Conservation (phyloP, 2,113 vertebrate species). For the Anarrhichthys ocellatus region DNA sequence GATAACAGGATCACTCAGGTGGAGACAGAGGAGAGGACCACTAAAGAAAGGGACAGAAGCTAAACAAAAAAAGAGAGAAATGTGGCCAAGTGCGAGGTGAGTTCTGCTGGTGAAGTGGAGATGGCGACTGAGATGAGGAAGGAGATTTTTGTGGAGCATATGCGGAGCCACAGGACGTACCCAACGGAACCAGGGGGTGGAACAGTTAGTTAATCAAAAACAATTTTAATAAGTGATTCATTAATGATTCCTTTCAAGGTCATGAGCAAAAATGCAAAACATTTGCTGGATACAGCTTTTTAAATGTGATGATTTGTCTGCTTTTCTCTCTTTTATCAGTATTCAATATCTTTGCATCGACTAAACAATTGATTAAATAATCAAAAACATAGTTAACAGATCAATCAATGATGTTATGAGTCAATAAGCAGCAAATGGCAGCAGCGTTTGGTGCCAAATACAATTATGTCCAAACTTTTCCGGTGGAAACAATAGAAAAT, state of each 20-base stretch:
- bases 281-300: not conserved
- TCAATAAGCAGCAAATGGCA: not conserved
- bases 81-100: slow-evolving; percentile 44
- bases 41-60: slow-evolving; percentile 56
- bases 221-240: not conserved
- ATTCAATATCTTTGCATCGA: not conserved
- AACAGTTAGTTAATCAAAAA: not conserved
- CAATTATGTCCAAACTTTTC: slow-evolving; percentile 28
- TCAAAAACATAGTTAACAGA: not conserved
- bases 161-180: not conserved
- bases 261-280: not conserved
- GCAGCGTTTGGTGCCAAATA: slow-evolving; percentile 13
- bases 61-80: slow-evolving; percentile 45
- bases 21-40: slow-evolving; percentile 55
- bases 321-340: not conserved
- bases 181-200: not conserved
- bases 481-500: slow-evolving; percentile 54
- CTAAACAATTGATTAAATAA: not conserved
- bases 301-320: not conserved
- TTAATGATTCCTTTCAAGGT: not conserved
- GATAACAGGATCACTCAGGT: slow-evolving; percentile 78
- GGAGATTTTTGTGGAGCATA: not conserved
- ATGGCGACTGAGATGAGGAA: slow-evolving; percentile 9
- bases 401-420: slow-evolving; percentile 33
- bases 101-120: slow-evolving; percentile 10